Evolutionary conservation across 2,113 vertebrate genomes (phyloP).

Genomic region (Archilochus colubris): DNA sequence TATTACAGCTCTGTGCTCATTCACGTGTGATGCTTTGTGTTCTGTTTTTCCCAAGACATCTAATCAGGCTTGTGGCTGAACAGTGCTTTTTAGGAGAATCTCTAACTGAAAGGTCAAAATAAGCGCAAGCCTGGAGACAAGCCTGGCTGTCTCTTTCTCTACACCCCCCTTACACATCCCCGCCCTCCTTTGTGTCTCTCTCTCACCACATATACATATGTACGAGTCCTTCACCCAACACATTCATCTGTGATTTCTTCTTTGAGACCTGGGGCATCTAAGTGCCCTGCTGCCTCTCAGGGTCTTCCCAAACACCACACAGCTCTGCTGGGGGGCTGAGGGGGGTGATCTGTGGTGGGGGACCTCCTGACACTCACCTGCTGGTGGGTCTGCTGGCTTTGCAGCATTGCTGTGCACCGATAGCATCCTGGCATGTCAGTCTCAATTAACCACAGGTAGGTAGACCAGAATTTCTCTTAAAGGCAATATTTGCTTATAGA

Average conservation of each 20-base stretch:
- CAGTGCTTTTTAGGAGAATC: conserved; percentile 16
- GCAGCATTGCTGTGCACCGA: background rate
- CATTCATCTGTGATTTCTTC: conserved; percentile 5
- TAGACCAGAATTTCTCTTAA: background rate
- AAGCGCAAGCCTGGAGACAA: conserved; percentile 8
- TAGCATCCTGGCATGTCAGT: background rate
- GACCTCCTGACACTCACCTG: background rate
- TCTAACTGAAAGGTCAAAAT: conserved; percentile 60
- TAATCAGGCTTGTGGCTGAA: conserved; percentile 32
- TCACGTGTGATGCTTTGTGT: conserved; percentile 49
- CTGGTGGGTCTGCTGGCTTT: background rate
- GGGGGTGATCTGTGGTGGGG: background rate
- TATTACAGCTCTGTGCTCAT: conserved; percentile 16
- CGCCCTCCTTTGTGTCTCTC: conserved; percentile 13
- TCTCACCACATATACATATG: conserved; percentile 2
- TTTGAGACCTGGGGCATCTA: background rate
- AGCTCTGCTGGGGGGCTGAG: background rate
- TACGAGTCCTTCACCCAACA: background rate
- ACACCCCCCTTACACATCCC: background rate
- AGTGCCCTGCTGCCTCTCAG: background rate
- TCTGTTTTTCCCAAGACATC: conserved; percentile 50
- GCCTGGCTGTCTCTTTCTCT: background rate
- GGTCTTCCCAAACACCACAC: background rate
- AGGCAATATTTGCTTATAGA: background rate
- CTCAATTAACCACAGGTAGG: background rate